phyloP scores from a whole-genome alignment of 2,113 vertebrate species.

The Neogobius melanostomus region DNA sequence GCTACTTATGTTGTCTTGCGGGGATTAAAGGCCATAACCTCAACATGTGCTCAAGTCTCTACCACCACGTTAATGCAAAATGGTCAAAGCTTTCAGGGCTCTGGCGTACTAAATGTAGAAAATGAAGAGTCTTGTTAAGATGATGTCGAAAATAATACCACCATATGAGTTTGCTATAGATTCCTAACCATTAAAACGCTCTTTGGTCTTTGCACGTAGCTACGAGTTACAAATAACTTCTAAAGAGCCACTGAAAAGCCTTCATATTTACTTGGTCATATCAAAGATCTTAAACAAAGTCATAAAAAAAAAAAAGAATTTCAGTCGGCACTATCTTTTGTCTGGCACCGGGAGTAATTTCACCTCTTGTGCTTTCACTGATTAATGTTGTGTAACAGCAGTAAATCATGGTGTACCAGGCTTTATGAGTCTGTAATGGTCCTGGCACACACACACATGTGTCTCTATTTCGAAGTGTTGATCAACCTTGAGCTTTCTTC shows the following conservation, averaged over 20 bases:
- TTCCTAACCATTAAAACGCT: background rate
- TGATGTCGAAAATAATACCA: too few species aligned
- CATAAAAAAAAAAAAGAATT: conserved; percentile 7
- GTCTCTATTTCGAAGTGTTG: conserved; percentile 47
- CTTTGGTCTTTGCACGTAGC: background rate
- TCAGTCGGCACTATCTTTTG: background rate
- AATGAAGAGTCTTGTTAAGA: too few species aligned
- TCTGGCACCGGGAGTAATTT: background rate
- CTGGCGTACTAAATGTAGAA: too few species aligned
- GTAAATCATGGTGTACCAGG: conserved; percentile 41
- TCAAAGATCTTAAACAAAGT: background rate
- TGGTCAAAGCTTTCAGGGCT: conserved; percentile 20
- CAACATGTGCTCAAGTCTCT: conserved; percentile 18
- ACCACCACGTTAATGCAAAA: conserved; percentile 11
- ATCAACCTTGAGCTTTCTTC: conserved; percentile 24
- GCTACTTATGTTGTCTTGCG: background rate
- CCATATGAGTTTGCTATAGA: too few species aligned
- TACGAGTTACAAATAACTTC: too few species aligned
- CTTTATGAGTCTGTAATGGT: conserved; percentile 41
- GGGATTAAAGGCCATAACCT: conserved; percentile 19
- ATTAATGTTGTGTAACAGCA: conserved; percentile 17
- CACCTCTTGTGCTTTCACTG: conserved; percentile 9
- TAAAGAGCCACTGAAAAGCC: conserved; percentile 1
- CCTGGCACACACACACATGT: conserved; percentile 33
- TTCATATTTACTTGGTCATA: background rate